Base-by-base conservation (phyloP, 1,140 invertebrate genomes). In the Asbolus verrucosus region DNA sequence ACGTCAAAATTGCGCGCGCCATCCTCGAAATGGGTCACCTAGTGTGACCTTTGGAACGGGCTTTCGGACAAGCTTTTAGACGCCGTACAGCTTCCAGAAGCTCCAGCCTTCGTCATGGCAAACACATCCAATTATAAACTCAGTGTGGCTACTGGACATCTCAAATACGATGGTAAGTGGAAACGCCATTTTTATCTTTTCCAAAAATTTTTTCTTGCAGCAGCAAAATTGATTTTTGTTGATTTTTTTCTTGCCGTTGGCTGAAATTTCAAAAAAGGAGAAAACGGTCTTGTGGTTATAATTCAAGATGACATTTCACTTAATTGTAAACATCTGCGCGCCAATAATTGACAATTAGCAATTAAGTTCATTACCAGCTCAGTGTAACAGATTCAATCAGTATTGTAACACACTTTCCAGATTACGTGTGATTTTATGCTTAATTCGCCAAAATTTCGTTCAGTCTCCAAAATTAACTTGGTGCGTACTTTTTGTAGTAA, bases 111-210 rank as follows among this genome's bases (percentile, higher is more conserved):
- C 77, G 66, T 68, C 73, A 76, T 79, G 76, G 77, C 80, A 59
- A 76, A 79, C 69, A 76, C 77, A 16, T 77, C 77, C 21, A 79
- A 80, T 67, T 81, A 78, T 72, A 80, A 80, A 67, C 75, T 82
- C 13, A 76, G 73, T 71, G 71, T 76, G 11, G 66, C 73, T 30
- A 71, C 71, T 9, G 80, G 70, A 6, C 74, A 76, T 50, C 73
- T 80, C 24, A 79, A 78, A 43, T 80, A 75, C 71, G 79, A 78
- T 70, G 81, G 81, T 82, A 65, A 80, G 80, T 76, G 13, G 0
- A 27, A 8, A 27, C 8, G 24, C 8, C 24, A 8, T 27, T 27
- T 27, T 27, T 3, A 27, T 27, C 8, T 27, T 27, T 27, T 27
- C 24, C 24, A 27, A 27, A 27, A 27, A 27, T 27, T 27, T n/a